phyloP scores from a whole-genome alignment of 1,140 invertebrate species.

The Neelides sp. region DNA sequence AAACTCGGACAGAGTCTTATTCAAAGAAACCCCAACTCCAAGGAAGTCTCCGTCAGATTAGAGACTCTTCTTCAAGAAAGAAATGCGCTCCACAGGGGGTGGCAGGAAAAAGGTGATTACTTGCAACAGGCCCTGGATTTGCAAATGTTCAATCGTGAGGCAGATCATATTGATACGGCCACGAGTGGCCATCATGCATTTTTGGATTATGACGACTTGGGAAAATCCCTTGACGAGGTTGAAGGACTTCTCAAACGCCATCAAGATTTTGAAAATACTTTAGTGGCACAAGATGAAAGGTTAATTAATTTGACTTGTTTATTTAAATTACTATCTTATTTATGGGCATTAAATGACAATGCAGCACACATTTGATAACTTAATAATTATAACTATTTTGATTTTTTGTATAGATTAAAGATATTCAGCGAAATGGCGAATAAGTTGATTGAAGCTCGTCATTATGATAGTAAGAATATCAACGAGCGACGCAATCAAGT shows the following conservation, averaged over 20 bases:
- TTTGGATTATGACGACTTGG: conserved; percentile 74
- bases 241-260: conserved; percentile 87
- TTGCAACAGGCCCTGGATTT: conserved; percentile 72
- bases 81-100: conserved; percentile 55
- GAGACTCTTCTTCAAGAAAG: conserved; percentile 61
- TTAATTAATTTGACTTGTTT: no score
- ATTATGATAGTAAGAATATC: conserved; percentile 74
- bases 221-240: conserved; percentile 83
- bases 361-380: no score
- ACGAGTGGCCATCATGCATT: conserved; percentile 88
- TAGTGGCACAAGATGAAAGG: conserved; percentile 85
- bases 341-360: no score
- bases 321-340: no score
- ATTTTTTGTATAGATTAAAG: no score
- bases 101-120: conserved; percentile 69
- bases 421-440: conserved; percentile 75
- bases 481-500: conserved; percentile 62
- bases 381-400: no score
- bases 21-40: conserved; percentile 51
- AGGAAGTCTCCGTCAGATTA: conserved; percentile 56
- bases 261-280: conserved; percentile 83
- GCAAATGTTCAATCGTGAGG: conserved; percentile 86
- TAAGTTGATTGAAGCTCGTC: conserved; percentile 62
- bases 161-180: conserved; percentile 90
- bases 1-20: conserved; percentile 60